Conservation (phyloP, 2,797 vertebrate genomes). For the Alauda arvensis region DNA sequence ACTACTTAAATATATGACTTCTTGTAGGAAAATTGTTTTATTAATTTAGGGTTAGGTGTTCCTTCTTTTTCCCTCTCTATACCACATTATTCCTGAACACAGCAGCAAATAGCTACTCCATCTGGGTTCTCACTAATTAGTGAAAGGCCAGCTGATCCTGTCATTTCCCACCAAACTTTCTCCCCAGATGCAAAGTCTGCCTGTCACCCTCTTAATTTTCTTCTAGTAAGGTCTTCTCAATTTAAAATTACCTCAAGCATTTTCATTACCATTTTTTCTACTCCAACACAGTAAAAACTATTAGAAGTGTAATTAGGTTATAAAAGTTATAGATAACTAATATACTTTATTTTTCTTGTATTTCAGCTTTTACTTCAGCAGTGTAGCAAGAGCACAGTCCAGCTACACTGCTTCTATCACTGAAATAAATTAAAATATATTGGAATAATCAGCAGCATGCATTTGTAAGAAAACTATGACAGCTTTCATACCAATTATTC, state of each 20-base stretch:
- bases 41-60: neutral
- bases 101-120: neutral
- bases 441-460: neutral
- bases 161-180: neutral
- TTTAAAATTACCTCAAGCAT: neutral
- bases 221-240: neutral
- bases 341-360: neutral
- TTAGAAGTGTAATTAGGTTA: neutral
- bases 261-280: neutral
- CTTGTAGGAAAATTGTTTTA: neutral
- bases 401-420: neutral
- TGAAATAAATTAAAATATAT: neutral
- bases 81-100: neutral
- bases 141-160: neutral
- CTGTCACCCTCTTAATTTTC: neutral
- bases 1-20: neutral
- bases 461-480: neutral
- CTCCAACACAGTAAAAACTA: neutral
- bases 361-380: neutral
- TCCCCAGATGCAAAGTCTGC: neutral
- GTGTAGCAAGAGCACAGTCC: neutral
- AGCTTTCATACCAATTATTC: neutral
- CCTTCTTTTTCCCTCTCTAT: neutral
- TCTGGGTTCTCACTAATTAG: neutral
- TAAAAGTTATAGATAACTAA: neutral